These are phyloP conservation scores for Centropus bengalensis DNA, from an alignment of 2,113 vertebrate species.

Conservation along the genomic window DNA sequence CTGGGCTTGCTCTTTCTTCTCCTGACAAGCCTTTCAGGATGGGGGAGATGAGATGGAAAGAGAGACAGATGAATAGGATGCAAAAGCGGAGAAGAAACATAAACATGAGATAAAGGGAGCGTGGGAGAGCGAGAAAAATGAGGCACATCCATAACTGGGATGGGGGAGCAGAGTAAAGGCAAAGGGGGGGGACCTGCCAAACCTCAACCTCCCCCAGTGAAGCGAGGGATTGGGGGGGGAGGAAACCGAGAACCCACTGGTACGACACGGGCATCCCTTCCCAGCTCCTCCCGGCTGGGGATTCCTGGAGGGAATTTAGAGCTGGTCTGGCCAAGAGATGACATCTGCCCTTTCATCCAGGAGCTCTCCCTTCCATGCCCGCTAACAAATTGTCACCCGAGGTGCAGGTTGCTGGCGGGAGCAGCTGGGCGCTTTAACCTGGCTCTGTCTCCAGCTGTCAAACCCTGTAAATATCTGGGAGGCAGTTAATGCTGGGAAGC, in stretches of 20 bases:
- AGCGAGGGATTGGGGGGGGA: rapidly evolving
- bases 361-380: neutral
- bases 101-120: neutral
- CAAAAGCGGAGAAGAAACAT: neutral
- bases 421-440: neutral
- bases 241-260: neutral
- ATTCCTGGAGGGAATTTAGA: neutral
- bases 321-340: neutral
- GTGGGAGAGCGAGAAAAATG: neutral
- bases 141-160: neutral
- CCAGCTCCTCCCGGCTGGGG: neutral
- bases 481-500: constrained; percentile 24
- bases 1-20: constrained; percentile 23
- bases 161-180: neutral
- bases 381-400: neutral
- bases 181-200: neutral
- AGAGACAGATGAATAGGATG: constrained; percentile 35
- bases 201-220: neutral
- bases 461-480: constrained; percentile 39
- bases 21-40: constrained; percentile 48
- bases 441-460: constrained; percentile 24
- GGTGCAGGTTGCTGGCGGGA: neutral
- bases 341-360: neutral
- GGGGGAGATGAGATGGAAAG: constrained; percentile 14
- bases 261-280: neutral